Evolutionary conservation across 2,113 vertebrate species (phyloP), one percentile per base, ranked within the genome.

Genomic region (Pleuronectes platessa): DNA sequence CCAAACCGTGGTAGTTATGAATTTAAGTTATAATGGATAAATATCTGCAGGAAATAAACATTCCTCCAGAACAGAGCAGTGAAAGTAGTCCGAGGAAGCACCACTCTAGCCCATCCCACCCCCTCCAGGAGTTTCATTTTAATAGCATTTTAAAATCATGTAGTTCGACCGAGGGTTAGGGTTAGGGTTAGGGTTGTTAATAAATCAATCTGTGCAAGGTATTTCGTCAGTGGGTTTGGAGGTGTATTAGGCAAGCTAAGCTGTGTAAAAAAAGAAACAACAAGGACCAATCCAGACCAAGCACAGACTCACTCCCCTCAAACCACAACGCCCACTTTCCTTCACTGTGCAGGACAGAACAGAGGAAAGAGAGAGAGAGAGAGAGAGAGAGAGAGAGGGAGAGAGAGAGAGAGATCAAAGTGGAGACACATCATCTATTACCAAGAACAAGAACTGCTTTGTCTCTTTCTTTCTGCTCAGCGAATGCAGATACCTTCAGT

Each of bases 271-370:
- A n/a, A n/a, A n/a, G n/a, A n/a, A n/a, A 27, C 21, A 61, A n/a
- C 37, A 63, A 1, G 9, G 56, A 68, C 79, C 79, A 82, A 80
- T 85, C 73, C 42, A 42, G 42, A 26, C 56, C 13, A 7, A 79
- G 77, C 56, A 70, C 4, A 2, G 35, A 4, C 35, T 68, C 68
- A 67, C 87, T 40, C 51, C 69, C 72, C 18, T 26, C 58, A 53
- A 58, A n/a, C 37, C 54, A 59, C 51, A 71, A 77, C 70, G 2
- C 82, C 76, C 77, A 63, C 68, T 64, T 55, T 0, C 14, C 61
- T 61, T 70, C 42, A 53, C n/a, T 54, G 47, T 31, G 54, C 3
- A 12, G 23, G 60, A 18, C 23, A 51, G 45, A 10, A 27, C 17
- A 51, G 49, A 51, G 18, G 49, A 51, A 4, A 24, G 55, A 24